Percentiles rank a stretch among this genome's conserved stretches.
Conservation (phyloP, 2,797 vertebrate genomes). For the Phrynocephalus forsythii region DNA sequence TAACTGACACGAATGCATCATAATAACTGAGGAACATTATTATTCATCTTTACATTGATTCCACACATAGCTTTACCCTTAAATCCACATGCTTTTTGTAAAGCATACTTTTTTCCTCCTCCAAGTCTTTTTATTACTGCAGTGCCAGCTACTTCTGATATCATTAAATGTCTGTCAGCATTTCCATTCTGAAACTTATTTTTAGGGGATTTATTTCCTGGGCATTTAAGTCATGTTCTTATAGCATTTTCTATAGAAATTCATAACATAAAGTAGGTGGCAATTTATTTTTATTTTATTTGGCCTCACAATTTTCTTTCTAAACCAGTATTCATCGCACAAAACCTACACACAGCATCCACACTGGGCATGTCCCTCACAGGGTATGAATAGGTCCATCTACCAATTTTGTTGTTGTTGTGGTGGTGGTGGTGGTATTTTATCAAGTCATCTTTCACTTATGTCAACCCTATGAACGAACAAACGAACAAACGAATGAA, state of each 20-base stretch:
- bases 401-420: background rate
- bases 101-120: conserved; percentile 61
- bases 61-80: conserved; percentile 61
- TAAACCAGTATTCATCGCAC: conserved; percentile 49
- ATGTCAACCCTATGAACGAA: too few relatives aligned
- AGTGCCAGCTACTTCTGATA: conserved; percentile 65
- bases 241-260: conserved; percentile 64
- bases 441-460: too few relatives aligned
- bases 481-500: too few relatives aligned
- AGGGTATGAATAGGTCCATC: conserved; percentile 43
- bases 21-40: conserved; percentile 68
- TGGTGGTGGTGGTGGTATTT: too few relatives aligned
- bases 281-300: conserved; percentile 61
- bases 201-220: conserved; percentile 74
- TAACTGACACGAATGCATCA: conserved; percentile 58
- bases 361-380: conserved; percentile 31
- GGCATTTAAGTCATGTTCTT: conserved; percentile 65
- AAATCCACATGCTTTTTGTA: conserved; percentile 71
- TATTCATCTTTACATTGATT: conserved; percentile 60
- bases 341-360: conserved; percentile 46
- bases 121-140: conserved; percentile 71
- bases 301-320: conserved; percentile 62
- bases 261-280: conserved; percentile 63
- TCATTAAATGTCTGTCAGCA: conserved; percentile 72
- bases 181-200: conserved; percentile 76